Evolutionary conservation across 2,888 invertebrate species (phyloP).

Genomic region (Campoletis raptor): DNA sequence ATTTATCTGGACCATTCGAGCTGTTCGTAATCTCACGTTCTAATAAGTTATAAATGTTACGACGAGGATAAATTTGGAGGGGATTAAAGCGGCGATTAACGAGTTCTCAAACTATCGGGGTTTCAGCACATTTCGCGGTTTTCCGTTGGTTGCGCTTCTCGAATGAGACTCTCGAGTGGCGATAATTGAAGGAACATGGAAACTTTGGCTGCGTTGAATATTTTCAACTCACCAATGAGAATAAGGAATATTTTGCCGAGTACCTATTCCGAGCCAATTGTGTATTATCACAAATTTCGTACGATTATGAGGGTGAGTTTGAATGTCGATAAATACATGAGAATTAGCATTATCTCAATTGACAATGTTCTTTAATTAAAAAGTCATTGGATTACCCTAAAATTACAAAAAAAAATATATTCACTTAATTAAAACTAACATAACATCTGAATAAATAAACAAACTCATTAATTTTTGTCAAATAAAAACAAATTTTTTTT

Average conservation of each 20-base stretch:
- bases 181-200: slow-evolving; percentile 43
- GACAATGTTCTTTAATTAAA: not conserved
- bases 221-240: slow-evolving; percentile 18
- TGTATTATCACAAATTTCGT: slow-evolving; percentile 23
- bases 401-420: not conserved
- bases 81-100: slow-evolving; percentile 35
- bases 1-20: slow-evolving; percentile 1
- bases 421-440: not conserved
- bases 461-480: not conserved
- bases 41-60: slow-evolving; percentile 37
- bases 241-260: slow-evolving; percentile 15
- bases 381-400: not conserved
- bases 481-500: not conserved
- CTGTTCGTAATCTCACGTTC: slow-evolving; percentile 26
- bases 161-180: slow-evolving; percentile 42
- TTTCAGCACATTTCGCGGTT: slow-evolving; percentile 43
- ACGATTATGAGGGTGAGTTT: not conserved
- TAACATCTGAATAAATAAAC: not conserved
- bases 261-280: slow-evolving; percentile 22
- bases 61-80: slow-evolving; percentile 30
- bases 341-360: not conserved
- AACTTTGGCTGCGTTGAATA: slow-evolving; percentile 34
- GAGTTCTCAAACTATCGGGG: slow-evolving; percentile 40
- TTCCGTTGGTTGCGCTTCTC: slow-evolving; percentile 21
- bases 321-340: not conserved